Percentiles rank a stretch among this genome's conserved stretches.
Conservation (phyloP, 2,888 invertebrate species). For the Epinotia nisella region DNA sequence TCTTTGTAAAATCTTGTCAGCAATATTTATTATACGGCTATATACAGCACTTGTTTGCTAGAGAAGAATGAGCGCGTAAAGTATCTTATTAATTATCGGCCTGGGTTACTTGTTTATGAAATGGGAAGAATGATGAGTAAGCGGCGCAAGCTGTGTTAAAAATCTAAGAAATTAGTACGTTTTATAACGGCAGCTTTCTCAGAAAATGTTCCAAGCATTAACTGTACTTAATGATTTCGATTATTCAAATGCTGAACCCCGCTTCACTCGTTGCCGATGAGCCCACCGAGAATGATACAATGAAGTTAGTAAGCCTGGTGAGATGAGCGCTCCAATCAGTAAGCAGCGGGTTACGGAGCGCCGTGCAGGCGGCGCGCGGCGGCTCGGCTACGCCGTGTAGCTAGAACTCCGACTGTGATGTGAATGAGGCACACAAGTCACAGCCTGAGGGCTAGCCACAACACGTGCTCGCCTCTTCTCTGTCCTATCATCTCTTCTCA, state of each 20-base stretch:
- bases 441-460: conserved; percentile 90
- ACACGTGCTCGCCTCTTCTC: conserved; percentile 52
- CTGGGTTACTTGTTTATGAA: not conserved
- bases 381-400: conserved; percentile 84
- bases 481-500: conserved; percentile 3
- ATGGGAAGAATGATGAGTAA: not conserved
- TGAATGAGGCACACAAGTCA: conserved; percentile 91
- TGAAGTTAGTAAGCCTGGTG: conserved; percentile 17
- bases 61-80: not conserved
- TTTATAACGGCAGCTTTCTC: not conserved
- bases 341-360: not conserved
- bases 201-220: not conserved
- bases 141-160: not conserved
- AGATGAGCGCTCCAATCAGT: not conserved
- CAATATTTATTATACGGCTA: no score
- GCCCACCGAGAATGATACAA: not conserved
- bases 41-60: no score
- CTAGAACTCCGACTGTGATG: conserved; percentile 99
- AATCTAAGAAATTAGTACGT: no score
- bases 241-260: not conserved
- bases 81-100: not conserved
- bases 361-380: conserved; percentile 42
- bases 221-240: not conserved
- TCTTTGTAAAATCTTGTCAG: no score
- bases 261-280: not conserved